Conservation (phyloP, 2,797 vertebrate species). For the Siniperca scherzeri region DNA sequence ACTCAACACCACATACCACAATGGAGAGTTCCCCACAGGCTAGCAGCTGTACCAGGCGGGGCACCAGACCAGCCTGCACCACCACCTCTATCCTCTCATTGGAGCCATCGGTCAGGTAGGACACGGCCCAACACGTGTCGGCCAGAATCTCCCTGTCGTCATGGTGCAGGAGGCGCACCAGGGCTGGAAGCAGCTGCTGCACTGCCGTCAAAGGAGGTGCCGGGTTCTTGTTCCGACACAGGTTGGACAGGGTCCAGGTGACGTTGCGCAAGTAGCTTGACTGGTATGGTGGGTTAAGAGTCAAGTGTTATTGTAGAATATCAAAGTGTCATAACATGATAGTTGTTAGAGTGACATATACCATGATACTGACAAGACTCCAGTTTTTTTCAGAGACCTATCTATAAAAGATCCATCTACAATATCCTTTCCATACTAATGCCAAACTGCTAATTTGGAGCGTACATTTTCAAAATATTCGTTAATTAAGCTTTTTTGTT, state of each 20-base stretch:
- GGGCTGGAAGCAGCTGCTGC: constrained; percentile 89
- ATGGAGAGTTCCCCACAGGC: constrained; percentile 87
- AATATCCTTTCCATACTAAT: background rate
- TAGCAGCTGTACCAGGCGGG: constrained; percentile 90
- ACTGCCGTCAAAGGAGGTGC: constrained; percentile 88
- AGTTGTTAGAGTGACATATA: background rate
- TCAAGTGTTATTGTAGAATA: constrained; percentile 14
- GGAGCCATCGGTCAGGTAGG: constrained; percentile 91
- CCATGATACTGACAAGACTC: background rate
- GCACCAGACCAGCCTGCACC: constrained; percentile 89
- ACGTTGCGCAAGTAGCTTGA: constrained; percentile 89
- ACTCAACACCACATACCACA: constrained; percentile 83
- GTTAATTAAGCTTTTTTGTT: background rate
- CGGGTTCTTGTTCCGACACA: constrained; percentile 94
- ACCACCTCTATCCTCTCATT: constrained; percentile 95
- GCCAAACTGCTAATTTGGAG: background rate
- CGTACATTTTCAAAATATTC: background rate
- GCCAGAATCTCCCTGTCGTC: constrained; percentile 89
- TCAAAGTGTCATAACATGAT: background rate
- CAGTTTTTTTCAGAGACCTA: background rate
- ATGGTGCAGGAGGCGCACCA: constrained; percentile 88
- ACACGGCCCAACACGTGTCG: constrained; percentile 93
- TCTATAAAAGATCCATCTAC: background rate
- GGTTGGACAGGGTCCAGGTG: constrained; percentile 93
- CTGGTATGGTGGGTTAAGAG: constrained; percentile 69